Conservation (phyloP, 2,888 invertebrate species). For the Drosophila neotestacea region DNA sequence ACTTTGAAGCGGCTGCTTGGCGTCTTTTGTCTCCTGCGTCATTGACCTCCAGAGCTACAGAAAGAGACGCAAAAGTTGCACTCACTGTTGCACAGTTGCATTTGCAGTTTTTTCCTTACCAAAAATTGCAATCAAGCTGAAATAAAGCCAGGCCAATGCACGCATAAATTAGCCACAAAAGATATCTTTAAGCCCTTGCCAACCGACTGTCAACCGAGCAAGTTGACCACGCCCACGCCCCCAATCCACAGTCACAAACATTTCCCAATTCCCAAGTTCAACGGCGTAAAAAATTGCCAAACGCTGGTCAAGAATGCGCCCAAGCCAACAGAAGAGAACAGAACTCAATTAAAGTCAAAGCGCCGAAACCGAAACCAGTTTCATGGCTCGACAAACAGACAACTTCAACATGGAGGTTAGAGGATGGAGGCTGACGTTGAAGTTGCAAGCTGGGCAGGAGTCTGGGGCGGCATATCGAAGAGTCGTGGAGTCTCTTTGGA, state of each 20-base stretch:
- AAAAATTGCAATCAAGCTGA: slow-evolving; percentile 55
- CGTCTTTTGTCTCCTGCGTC: slow-evolving; percentile 56
- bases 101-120: slow-evolving; percentile 15
- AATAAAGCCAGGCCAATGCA: slow-evolving; percentile 58
- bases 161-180: slow-evolving; percentile 65
- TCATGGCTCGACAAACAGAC: slow-evolving; percentile 33
- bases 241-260: slow-evolving; percentile 3
- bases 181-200: slow-evolving; percentile 16
- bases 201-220: slow-evolving; percentile 38
- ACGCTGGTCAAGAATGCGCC: slow-evolving; percentile 57
- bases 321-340: slow-evolving; percentile 35
- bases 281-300: slow-evolving; percentile 37
- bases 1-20: slow-evolving; percentile 58
- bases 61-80: slow-evolving; percentile 23
- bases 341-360: slow-evolving; percentile 62
- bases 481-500: slow-evolving; percentile 11
- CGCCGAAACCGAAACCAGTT: slow-evolving; percentile 58
- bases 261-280: slow-evolving; percentile 53
- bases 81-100: slow-evolving; percentile 17
- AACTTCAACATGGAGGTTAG: slow-evolving; percentile 16
- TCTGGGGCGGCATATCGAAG: slow-evolving; percentile 23
- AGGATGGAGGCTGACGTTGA: slow-evolving; percentile 8
- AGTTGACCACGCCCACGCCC: slow-evolving; percentile 25
- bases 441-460: slow-evolving; percentile 2
- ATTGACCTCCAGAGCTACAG: slow-evolving; percentile 56